Evolutionary conservation across 2,113 vertebrate species (phyloP).

Genomic region (Manacus vitellinus): DNA sequence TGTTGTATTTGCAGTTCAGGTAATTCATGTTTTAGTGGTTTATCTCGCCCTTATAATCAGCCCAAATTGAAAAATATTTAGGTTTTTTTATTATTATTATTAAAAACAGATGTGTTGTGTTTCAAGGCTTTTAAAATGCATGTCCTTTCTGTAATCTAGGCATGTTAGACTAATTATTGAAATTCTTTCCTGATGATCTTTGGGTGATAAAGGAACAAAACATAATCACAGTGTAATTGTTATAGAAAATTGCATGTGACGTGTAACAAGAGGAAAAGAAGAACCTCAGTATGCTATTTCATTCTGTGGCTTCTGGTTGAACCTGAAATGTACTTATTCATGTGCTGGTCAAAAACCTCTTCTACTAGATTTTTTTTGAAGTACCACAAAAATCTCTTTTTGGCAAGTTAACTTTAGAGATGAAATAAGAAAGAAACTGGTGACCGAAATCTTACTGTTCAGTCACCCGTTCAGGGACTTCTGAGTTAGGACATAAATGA

Average conservation of each 20-base stretch:
- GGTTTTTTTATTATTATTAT: not conserved
- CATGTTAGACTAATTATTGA: not conserved
- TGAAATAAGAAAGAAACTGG: not conserved
- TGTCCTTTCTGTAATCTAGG: not conserved
- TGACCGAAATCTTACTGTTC: not conserved
- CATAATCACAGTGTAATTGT: not conserved
- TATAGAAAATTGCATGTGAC: not conserved
- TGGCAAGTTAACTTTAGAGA: not conserved
- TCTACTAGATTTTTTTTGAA: not conserved
- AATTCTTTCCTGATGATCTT: not conserved
- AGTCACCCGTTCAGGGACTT: not conserved
- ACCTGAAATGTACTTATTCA: not conserved
- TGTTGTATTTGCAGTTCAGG: not conserved
- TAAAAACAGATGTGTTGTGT: not conserved
- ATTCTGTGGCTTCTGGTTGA: not conserved
- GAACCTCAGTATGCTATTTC: not conserved
- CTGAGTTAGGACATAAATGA: not conserved
- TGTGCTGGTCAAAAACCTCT: not conserved
- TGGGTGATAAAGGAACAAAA: not conserved
- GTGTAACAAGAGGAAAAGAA: not conserved
- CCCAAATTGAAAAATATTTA: not conserved
- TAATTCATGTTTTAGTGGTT: not conserved
- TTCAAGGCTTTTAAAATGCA: not conserved
- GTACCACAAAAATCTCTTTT: not conserved
- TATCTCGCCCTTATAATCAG: not conserved